Conservation (phyloP, 2,888 invertebrate species). For the Lepidonotus clava region DNA sequence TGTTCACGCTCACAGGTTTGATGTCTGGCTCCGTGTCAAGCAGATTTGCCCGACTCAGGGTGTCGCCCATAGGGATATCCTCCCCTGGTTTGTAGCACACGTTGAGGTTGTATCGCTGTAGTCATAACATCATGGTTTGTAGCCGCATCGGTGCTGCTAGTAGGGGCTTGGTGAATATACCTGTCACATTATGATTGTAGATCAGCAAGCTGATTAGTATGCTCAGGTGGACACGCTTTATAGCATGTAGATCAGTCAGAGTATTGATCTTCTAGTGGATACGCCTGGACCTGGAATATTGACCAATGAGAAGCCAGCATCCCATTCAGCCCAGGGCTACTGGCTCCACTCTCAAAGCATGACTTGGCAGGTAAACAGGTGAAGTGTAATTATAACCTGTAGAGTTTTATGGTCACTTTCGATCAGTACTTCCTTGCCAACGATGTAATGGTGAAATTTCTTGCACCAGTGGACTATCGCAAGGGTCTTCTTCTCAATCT, state of each 20-base stretch:
- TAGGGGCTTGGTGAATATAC: constrained; percentile 24
- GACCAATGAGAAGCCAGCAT: no score
- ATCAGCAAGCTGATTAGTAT: no score
- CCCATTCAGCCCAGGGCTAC: no score
- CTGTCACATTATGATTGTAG: no score
- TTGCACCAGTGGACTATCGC: constrained; percentile 35
- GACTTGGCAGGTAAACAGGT: no score
- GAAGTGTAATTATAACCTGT: no score
- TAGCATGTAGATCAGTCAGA: no score
- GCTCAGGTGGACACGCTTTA: no score
- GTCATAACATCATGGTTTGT: constrained; percentile 60
- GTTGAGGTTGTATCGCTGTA: constrained; percentile 59
- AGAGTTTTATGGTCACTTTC: constrained; percentile 62
- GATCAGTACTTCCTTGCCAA: constrained; percentile 44
- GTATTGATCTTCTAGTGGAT: no score
- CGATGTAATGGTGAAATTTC: constrained; percentile 50
- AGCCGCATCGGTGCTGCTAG: constrained; percentile 56
- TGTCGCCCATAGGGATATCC: constrained; percentile 55
- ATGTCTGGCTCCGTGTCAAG: background rate
- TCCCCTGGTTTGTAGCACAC: constrained; percentile 59
- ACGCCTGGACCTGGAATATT: no score
- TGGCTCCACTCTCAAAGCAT: no score
- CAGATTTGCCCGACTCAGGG: constrained; percentile 53
- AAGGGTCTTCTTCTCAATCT: constrained; percentile 35
- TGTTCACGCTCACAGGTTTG: constrained; percentile 33